phyloP scores from a whole-genome alignment of 1,140 invertebrate species.

The Drosophila parabipectinata region DNA sequence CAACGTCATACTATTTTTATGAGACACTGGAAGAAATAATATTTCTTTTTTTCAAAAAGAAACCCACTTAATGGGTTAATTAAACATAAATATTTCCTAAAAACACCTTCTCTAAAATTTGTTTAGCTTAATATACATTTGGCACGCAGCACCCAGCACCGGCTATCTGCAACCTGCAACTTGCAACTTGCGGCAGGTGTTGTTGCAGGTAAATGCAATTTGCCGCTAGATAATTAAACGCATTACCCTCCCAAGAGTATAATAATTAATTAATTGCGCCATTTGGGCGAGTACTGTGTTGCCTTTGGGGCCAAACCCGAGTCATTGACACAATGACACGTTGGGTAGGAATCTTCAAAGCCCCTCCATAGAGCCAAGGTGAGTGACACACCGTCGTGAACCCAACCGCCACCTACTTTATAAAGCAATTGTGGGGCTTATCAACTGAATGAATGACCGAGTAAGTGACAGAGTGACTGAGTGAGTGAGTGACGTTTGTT shows the following conservation, averaged over 20 bases:
- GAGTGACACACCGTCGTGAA: conserved; percentile 57
- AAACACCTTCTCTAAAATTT: too few relatives aligned
- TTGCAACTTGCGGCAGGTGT: conserved; percentile 44
- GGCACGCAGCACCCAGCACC: conserved; percentile 23
- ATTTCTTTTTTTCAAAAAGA: too few relatives aligned
- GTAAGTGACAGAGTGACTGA: conserved; percentile 8
- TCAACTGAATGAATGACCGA: neutral
- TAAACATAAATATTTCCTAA: too few relatives aligned
- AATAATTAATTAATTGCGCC: conserved; percentile 37
- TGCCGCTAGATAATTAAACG: conserved; percentile 57
- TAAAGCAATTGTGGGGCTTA: neutral
- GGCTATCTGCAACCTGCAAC: neutral
- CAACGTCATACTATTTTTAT: neutral
- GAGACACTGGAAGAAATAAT: neutral
- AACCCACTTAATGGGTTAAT: too few relatives aligned
- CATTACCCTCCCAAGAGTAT: conserved; percentile 27
- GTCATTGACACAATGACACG: conserved; percentile 58
- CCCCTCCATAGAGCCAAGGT: conserved; percentile 40
- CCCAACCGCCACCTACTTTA: conserved; percentile 16
- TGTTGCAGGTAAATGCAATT: conserved; percentile 75
- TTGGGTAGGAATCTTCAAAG: conserved; percentile 7
- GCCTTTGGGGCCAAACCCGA: conserved; percentile 10
- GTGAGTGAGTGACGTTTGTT: conserved; percentile 45
- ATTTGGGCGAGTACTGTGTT: conserved; percentile 20
- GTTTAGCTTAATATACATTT: too few relatives aligned